Percentiles rank a stretch among this genome's conserved stretches.
phyloP scores from a whole-genome alignment of 2,797 vertebrate species.

The Karalla daura region DNA sequence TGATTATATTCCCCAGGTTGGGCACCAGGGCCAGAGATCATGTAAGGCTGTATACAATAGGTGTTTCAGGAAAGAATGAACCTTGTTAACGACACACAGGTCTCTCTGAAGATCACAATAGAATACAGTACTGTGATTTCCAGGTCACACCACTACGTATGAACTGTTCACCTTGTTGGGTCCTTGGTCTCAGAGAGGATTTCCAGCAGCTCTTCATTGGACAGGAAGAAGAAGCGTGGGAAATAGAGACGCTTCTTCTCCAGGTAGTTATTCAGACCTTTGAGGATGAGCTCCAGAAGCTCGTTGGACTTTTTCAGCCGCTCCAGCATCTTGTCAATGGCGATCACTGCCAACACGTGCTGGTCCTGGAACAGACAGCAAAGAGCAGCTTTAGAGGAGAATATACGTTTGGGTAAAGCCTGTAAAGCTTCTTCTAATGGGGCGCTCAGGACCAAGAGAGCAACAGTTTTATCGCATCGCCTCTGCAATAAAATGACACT shows the following conservation, averaged over 20 bases:
- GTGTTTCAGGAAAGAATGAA: too few species aligned
- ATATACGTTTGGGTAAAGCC: not conserved
- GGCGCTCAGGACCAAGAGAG: not conserved
- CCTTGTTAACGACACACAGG: too few species aligned
- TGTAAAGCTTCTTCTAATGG: not conserved
- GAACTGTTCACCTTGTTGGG: conserved; percentile 86
- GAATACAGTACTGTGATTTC: too few species aligned
- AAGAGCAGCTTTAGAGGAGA: conserved; percentile 3
- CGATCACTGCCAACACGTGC: conserved; percentile 86
- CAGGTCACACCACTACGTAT: not conserved
- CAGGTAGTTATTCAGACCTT: conserved; percentile 92
- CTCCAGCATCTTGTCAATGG: conserved; percentile 88
- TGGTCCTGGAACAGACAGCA: conserved; percentile 82
- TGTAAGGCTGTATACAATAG: too few species aligned
- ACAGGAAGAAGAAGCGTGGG: conserved; percentile 95
- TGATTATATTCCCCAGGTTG: too few species aligned
- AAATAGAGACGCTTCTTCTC: conserved; percentile 94
- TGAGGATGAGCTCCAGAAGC: conserved; percentile 90
- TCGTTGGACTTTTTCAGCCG: conserved; percentile 87
- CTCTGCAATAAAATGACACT: not conserved
- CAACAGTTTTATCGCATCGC: not conserved
- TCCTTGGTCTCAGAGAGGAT: conserved; percentile 95
- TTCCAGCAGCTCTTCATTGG: conserved; percentile 94
- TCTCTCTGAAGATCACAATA: too few species aligned
- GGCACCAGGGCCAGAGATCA: too few species aligned